Percentiles rank a stretch among this genome's conserved stretches.
These are phyloP conservation scores for Dendrolimus pini DNA, from an alignment of 2,888 invertebrate species.

Conservation along the genomic window DNA sequence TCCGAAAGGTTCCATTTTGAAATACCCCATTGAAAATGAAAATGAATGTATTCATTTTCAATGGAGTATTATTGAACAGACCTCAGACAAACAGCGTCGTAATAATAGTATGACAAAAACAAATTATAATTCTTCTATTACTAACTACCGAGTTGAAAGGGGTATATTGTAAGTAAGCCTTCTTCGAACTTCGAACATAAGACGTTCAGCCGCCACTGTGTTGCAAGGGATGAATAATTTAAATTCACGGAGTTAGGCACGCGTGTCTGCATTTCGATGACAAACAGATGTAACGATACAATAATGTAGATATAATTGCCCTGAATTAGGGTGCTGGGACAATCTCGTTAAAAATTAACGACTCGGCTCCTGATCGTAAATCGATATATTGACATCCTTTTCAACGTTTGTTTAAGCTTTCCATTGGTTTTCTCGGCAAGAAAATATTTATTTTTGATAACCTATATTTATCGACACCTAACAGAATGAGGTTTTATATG, in stretches of 20 bases:
- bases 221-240: slow-evolving; percentile 20
- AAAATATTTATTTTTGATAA: too few species aligned
- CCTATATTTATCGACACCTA: too few species aligned
- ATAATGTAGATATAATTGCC: slow-evolving; percentile 52
- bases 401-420: background rate
- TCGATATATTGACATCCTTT: slow-evolving; percentile 33
- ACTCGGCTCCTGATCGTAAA: slow-evolving; percentile 54
- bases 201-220: background rate
- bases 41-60: too few species aligned
- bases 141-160: too few species aligned
- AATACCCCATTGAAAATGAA: too few species aligned
- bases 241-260: slow-evolving; percentile 13
- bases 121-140: too few species aligned
- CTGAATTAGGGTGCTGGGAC: slow-evolving; percentile 48
- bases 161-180: too few species aligned
- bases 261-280: slow-evolving; percentile 37
- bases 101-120: too few species aligned
- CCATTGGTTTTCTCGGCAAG: background rate
- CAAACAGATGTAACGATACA: slow-evolving; percentile 28
- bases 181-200: background rate
- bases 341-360: slow-evolving; percentile 62
- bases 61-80: too few species aligned
- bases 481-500: too few species aligned
- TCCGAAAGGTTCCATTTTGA: too few species aligned
- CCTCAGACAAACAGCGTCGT: too few species aligned